Evolutionary conservation across 2,113 vertebrate genomes (phyloP).

Genomic region (Nyctibius bracteatus): DNA sequence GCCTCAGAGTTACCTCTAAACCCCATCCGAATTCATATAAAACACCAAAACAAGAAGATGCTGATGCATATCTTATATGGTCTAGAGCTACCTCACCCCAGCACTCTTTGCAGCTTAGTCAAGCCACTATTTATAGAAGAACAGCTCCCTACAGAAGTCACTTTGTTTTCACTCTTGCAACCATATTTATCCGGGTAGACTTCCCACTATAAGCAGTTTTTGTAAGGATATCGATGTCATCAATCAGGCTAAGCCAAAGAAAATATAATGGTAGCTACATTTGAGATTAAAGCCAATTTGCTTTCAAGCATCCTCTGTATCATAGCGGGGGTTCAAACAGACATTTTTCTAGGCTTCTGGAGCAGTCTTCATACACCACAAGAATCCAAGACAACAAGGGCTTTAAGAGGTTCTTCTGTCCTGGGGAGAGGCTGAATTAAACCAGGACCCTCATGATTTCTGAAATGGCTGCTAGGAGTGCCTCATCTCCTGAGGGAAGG

Average conservation of each 20-base stretch:
- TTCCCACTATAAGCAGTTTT: background rate
- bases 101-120: background rate
- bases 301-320: background rate
- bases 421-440: background rate
- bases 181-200: background rate
- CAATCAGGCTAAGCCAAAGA: background rate
- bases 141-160: background rate
- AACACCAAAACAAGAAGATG: background rate
- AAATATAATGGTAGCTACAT: background rate
- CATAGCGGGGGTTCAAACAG: background rate
- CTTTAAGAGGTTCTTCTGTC: background rate
- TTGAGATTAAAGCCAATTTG: background rate
- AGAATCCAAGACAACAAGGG: background rate
- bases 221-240: background rate
- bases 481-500: background rate
- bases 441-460: background rate
- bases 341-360: background rate
- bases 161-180: background rate
- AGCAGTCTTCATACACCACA: background rate
- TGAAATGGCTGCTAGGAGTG: background rate
- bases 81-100: background rate
- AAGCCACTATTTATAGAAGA: background rate
- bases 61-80: background rate
- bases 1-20: background rate
- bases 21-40: background rate